Evolutionary conservation across 2,113 vertebrate species (phyloP), one percentile per base, ranked within the genome.

Genomic region (Gambusia affinis): DNA sequence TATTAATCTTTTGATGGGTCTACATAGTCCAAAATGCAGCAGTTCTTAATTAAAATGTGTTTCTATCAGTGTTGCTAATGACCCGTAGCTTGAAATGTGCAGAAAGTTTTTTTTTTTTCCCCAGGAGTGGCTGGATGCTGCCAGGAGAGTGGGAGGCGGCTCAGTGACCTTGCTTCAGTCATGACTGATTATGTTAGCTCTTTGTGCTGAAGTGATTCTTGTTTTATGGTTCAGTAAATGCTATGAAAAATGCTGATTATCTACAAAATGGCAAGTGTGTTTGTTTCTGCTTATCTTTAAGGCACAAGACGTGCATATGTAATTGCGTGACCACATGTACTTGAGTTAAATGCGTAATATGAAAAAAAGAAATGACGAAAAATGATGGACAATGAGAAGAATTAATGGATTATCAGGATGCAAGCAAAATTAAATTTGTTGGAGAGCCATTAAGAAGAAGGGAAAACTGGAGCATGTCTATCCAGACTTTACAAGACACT

Each of bases 1-100:
- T 87, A 84, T 89, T 85, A 78, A 89, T 90, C 74, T 83, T 87
- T 67, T 85, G 69, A 80, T 72, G 78, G 74, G 87, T 80, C 79
- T 77, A 75, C 60, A n/a, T 57, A 81, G 85, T 84, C 81, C 69
- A 87, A 83, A 85, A 77, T 62, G 67, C 78, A 63, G 72, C 88
- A 62, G 75, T 83, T 57, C 86, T 80, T 87, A 81, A 87, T 88
- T 84, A 81, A 88, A 85, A 80, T 80, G 81, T 64, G 61, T 84
- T 85, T 87, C 87, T 67, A 78, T 87, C 82, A 80, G 83, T 76
- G 69, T 73, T 14, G 63, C 70, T 91, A 85, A 87, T 81, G 83
- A 87, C 72, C 81, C 70, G 82, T 74, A 80, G 74, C 81, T 81
- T 80, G 57, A 73, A 80, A 88, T 80, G 70, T 71, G 80, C 65